Percentiles rank a stretch among this genome's conserved stretches.
Evolutionary conservation across 1,140 invertebrate genomes (phyloP).

Genomic region (Radopholus similis): DNA sequence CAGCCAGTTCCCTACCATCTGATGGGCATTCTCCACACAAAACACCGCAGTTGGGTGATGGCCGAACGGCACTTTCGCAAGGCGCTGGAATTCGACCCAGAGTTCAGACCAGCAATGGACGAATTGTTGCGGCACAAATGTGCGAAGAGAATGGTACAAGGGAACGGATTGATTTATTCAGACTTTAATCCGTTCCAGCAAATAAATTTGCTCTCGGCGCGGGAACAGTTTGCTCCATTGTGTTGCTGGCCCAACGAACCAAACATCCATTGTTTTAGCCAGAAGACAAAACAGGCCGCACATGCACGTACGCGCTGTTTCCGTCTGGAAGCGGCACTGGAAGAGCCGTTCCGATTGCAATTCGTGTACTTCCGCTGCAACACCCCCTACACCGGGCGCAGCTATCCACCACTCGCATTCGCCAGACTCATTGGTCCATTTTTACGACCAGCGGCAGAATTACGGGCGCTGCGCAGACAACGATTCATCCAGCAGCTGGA

Average conservation of each 20-base stretch:
- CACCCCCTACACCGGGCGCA: constrained; percentile 13
- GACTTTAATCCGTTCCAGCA: neutral
- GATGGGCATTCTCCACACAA: constrained; percentile 14
- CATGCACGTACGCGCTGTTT: neutral
- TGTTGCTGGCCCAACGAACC: constrained; percentile 27
- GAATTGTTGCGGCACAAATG: constrained; percentile 16
- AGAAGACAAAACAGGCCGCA: neutral
- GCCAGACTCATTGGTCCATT: constrained; percentile 10
- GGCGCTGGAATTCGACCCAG: constrained; percentile 15
- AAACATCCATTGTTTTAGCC: constrained; percentile 20
- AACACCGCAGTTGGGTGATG: neutral
- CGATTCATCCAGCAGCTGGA: constrained; percentile 1
- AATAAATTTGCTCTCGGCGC: neutral
- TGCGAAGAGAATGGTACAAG: constrained; percentile 5
- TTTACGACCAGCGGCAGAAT: constrained; percentile 9
- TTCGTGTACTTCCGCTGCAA: constrained; percentile 25
- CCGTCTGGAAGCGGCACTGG: constrained; percentile 1
- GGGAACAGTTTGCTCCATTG: neutral
- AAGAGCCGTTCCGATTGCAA: neutral
- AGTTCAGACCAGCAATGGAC: constrained; percentile 8
- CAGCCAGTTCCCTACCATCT: constrained; percentile 19
- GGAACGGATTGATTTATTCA: too few species aligned
- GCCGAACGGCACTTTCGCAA: constrained; percentile 5
- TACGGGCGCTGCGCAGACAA: neutral
- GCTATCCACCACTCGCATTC: constrained; percentile 10